Evolutionary conservation across 2,888 invertebrate species (phyloP).

Genomic region (Cataglyphis livida): DNA sequence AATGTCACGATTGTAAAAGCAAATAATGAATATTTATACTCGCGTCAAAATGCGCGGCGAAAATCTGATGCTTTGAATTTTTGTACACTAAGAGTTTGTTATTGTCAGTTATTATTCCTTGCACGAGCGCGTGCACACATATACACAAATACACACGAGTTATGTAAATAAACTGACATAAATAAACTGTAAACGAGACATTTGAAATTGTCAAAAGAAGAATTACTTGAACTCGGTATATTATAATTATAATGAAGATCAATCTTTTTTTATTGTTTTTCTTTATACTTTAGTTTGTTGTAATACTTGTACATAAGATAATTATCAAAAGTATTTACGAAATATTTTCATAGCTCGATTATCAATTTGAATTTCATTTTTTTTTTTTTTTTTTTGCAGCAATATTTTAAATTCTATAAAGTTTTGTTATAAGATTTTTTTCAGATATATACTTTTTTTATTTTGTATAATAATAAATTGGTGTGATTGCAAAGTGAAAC

Average conservation of each 20-base stretch:
- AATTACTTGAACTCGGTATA: slow-evolving; percentile 36
- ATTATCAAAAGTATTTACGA: not conserved
- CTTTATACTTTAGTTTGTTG: not conserved
- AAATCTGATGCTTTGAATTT: slow-evolving; percentile 67
- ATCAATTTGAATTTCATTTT: slow-evolving; percentile 34
- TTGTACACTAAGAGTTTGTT: slow-evolving; percentile 74
- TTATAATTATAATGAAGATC: slow-evolving; percentile 58
- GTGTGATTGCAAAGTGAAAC: slow-evolving; percentile 39
- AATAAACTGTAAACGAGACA: slow-evolving; percentile 63
- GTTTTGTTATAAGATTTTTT: slow-evolving; percentile 36
- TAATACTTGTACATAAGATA: not conserved
- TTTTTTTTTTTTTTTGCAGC: slow-evolving; percentile 36
- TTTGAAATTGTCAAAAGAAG: slow-evolving; percentile 60
- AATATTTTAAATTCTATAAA: slow-evolving; percentile 44
- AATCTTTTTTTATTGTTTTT: slow-evolving; percentile 25
- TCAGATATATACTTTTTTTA: slow-evolving; percentile 27
- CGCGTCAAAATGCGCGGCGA: slow-evolving; percentile 2
- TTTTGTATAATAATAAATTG: slow-evolving; percentile 55
- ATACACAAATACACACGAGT: slow-evolving; percentile 73
- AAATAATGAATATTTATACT: slow-evolving; percentile 43
- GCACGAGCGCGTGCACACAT: slow-evolving; percentile 62
- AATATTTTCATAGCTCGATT: slow-evolving; percentile 54
- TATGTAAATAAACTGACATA: slow-evolving; percentile 80
- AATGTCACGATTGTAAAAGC: slow-evolving; percentile 15
- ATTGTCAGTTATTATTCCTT: slow-evolving; percentile 75